A percentile compares a stretch with the other conserved stretches of the same genome.
These are phyloP conservation scores for Hozukius guyotensis DNA, from an alignment of 2,797 vertebrate species.

Conservation along the genomic window DNA sequence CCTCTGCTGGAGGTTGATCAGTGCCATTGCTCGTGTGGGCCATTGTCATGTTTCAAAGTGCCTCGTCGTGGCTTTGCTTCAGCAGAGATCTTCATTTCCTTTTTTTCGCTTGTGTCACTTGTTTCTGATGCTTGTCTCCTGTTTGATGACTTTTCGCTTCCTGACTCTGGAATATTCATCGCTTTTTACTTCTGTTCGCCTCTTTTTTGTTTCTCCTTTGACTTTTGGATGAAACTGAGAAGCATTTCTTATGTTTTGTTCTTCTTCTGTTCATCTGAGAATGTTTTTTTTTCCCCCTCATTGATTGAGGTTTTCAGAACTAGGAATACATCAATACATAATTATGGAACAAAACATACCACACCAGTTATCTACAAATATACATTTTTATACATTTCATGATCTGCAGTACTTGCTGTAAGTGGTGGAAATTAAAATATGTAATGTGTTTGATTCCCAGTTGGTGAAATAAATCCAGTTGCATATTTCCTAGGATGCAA, in stretches of 20 bases:
- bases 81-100: slow-evolving; percentile 57
- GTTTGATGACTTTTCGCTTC: slow-evolving; percentile 32
- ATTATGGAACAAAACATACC: background rate
- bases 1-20: slow-evolving; percentile 32
- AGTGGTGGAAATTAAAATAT: background rate
- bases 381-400: background rate
- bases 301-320: background rate
- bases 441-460: background rate
- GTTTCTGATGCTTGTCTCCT: slow-evolving; percentile 39
- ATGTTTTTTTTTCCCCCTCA: background rate
- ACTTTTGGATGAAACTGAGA: background rate
- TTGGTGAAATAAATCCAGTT: background rate
- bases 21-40: slow-evolving; percentile 13
- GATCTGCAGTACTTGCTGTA: background rate
- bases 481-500: background rate
- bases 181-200: background rate
- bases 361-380: background rate
- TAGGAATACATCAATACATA: background rate
- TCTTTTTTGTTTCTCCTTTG: slow-evolving; percentile 4
- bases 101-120: slow-evolving; percentile 32
- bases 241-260: background rate
- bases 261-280: background rate
- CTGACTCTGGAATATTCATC: slow-evolving; percentile 41
- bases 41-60: slow-evolving; percentile 46
- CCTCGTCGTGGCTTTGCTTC: slow-evolving; percentile 42